Conservation (phyloP, 2,113 vertebrate species). For the Zosterops pallidus region DNA sequence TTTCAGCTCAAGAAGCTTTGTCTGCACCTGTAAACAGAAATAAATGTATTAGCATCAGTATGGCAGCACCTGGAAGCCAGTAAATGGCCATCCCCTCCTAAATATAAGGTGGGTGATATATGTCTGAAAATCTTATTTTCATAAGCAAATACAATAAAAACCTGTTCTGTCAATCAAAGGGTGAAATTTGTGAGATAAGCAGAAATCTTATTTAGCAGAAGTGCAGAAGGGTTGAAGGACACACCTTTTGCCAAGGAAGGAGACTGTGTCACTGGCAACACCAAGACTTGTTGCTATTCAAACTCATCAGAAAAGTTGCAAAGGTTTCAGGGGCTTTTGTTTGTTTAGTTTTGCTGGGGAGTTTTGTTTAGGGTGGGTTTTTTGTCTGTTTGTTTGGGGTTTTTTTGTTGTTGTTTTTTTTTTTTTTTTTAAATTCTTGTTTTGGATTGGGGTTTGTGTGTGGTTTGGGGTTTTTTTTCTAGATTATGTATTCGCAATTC, state of each 20-base stretch:
- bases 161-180: not conserved
- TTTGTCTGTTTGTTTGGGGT: too few species aligned
- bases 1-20: conserved; percentile 86
- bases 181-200: not conserved
- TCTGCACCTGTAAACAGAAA: conserved; percentile 82
- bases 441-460: too few species aligned
- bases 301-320: not conserved
- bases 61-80: not conserved
- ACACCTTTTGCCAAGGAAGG: not conserved
- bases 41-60: not conserved
- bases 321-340: not conserved
- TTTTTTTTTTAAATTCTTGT: too few species aligned
- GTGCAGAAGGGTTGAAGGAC: not conserved
- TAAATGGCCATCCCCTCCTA: not conserved
- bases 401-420: too few species aligned
- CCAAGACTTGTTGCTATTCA: not conserved
- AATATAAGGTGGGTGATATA: not conserved
- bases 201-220: not conserved
- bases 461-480: not conserved
- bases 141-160: not conserved
- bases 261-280: not conserved
- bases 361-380: not conserved
- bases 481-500: not conserved
- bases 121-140: not conserved
- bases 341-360: not conserved